Evolutionary conservation across 2,797 vertebrate genomes (phyloP).

Genomic region (Scyliorhinus canicula): DNA sequence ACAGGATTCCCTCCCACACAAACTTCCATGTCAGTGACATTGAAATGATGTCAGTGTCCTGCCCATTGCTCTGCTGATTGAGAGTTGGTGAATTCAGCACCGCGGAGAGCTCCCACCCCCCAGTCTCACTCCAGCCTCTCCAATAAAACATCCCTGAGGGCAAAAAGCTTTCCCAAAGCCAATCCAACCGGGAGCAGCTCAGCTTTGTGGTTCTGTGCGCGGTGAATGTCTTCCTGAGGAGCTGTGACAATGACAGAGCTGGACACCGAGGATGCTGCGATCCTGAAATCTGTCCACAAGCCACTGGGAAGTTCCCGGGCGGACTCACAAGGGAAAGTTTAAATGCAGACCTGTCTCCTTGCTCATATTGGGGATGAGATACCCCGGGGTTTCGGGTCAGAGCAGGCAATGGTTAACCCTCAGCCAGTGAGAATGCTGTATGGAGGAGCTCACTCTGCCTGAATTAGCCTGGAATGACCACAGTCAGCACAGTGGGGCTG

Average conservation of each 20-base stretch:
- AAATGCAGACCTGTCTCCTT: neutral
- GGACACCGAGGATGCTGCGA: too few species aligned
- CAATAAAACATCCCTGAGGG: neutral
- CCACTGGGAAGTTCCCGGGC: too few species aligned
- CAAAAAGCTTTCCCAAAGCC: too few species aligned
- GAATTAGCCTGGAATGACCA: too few species aligned
- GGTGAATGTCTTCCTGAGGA: neutral
- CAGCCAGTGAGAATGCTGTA: neutral
- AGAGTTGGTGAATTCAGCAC: too few species aligned
- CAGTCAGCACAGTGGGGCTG: too few species aligned
- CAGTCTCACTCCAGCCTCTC: neutral
- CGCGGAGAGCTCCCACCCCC: slow-evolving; percentile 50
- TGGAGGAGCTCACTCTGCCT: neutral
- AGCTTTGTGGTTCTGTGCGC: neutral
- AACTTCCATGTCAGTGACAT: too few species aligned
- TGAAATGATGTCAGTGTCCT: slow-evolving; percentile 47
- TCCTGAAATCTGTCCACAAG: neutral
- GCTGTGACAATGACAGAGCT: too few species aligned
- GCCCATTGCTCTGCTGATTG: too few species aligned
- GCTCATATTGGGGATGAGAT: too few species aligned
- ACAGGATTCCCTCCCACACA: neutral
- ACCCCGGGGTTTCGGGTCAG: neutral
- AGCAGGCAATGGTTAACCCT: neutral
- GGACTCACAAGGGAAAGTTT: neutral
- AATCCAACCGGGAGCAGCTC: too few species aligned